These are phyloP conservation scores for Hippocampus mohnikei DNA, from an alignment of 2,113 vertebrate species.

Conservation along the genomic window DNA sequence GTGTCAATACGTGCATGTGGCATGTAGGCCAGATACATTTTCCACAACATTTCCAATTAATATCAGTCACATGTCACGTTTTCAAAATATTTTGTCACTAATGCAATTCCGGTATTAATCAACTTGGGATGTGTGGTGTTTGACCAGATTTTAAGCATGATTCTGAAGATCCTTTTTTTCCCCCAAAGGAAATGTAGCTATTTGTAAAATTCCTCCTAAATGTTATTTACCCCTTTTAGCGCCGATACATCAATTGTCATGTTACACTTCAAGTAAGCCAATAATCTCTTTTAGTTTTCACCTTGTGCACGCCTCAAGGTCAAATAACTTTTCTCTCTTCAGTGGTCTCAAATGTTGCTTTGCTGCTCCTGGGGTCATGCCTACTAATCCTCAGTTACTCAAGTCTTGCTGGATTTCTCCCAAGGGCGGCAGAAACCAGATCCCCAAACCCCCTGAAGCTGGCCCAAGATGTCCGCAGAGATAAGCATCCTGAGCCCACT, in stretches of 20 bases:
- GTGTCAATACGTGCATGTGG: too few relatives aligned
- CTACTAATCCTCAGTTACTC: slow-evolving; percentile 86
- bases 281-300: slow-evolving; percentile 78
- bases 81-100: not conserved
- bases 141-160: not conserved
- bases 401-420: slow-evolving; percentile 81
- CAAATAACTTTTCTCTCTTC: slow-evolving; percentile 82
- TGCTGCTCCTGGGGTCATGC: slow-evolving; percentile 83
- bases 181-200: not conserved
- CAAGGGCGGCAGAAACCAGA: slow-evolving; percentile 84
- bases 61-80: too few relatives aligned
- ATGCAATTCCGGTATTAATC: not conserved
- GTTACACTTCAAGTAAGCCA: slow-evolving; percentile 74
- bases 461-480: slow-evolving; percentile 88
- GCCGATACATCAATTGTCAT: slow-evolving; percentile 53
- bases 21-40: too few relatives aligned
- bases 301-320: slow-evolving; percentile 76
- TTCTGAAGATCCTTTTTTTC: too few relatives aligned
- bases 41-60: too few relatives aligned
- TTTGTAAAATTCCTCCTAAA: slow-evolving; percentile 8
- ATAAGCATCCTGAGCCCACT: slow-evolving; percentile 85
- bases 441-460: slow-evolving; percentile 81
- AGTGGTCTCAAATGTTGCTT: slow-evolving; percentile 90
- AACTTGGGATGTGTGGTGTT: not conserved
- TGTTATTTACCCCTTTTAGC: slow-evolving; percentile 29